These are phyloP conservation scores for Rotaria sp. DNA, from an alignment of 2,888 invertebrate genomes.

Conservation along the genomic window DNA sequence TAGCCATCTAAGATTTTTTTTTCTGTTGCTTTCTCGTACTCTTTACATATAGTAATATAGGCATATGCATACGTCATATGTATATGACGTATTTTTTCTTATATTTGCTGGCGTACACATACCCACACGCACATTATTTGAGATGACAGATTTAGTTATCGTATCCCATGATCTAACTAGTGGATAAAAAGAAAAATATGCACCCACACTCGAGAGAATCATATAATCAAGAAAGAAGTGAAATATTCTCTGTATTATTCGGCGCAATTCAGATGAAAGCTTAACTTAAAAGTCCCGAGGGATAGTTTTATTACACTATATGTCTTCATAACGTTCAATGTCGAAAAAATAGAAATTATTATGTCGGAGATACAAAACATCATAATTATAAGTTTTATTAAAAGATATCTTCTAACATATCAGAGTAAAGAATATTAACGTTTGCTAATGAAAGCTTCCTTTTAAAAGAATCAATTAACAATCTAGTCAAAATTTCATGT, in stretches of 20 bases:
- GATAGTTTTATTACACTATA: neutral
- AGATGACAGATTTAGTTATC: conserved; percentile 19
- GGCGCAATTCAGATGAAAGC: neutral
- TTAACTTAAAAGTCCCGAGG: neutral
- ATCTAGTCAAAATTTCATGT: too few species aligned
- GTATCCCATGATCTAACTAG: neutral
- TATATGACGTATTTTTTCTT: neutral
- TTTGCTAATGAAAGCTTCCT: too few species aligned
- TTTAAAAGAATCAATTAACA: too few species aligned
- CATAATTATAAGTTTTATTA: too few species aligned
- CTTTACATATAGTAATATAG: neutral
- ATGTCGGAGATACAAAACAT: too few species aligned
- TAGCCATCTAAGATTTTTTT: neutral
- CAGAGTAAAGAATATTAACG: too few species aligned
- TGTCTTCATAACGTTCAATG: neutral
- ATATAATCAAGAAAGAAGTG: neutral
- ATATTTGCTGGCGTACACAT: neutral
- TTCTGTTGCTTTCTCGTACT: neutral
- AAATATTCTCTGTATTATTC: neutral
- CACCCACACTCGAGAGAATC: neutral
- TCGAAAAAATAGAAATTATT: neutral
- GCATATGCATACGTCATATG: neutral
- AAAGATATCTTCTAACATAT: too few species aligned
- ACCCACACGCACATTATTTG: neutral
- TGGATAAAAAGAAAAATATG: neutral